Evolutionary conservation across 2,797 vertebrate species (phyloP).

Genomic region (Phyllotis vaccarum): DNA sequence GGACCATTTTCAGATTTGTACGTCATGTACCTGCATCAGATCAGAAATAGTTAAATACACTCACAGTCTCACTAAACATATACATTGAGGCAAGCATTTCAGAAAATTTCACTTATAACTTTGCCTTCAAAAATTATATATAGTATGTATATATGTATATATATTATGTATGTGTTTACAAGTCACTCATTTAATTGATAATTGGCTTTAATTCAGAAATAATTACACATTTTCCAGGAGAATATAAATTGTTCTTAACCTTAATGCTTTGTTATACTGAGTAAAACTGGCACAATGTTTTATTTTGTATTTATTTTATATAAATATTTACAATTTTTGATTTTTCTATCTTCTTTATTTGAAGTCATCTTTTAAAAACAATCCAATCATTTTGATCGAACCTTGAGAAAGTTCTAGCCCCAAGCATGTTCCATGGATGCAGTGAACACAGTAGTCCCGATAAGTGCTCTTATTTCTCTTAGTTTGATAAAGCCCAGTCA

Average conservation of each 20-base stretch:
- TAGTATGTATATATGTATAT: too few relatives aligned
- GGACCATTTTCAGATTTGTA: neutral
- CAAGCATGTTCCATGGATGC: neutral
- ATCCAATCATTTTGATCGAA: conserved; percentile 51
- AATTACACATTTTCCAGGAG: neutral
- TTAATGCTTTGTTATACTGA: conserved; percentile 29
- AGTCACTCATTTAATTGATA: conserved; percentile 43
- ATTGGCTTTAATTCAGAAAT: conserved; percentile 32
- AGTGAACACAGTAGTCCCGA: neutral
- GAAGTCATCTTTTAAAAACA: conserved; percentile 1
- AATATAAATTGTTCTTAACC: conserved; percentile 32
- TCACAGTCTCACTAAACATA: conserved; percentile 34
- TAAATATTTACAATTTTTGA: conserved; percentile 42
- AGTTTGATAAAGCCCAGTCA: neutral
- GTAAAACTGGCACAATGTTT: conserved; percentile 47
- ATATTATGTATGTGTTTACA: neutral
- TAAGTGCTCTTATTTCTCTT: conserved; percentile 12
- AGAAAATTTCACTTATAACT: conserved; percentile 34
- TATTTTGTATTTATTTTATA: conserved; percentile 37
- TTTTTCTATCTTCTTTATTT: conserved; percentile 46
- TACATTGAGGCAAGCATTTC: neutral
- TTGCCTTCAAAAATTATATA: conserved; percentile 66
- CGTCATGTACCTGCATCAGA: neutral
- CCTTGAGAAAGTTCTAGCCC: neutral
- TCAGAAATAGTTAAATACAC: neutral